Evolutionary conservation across 2,113 vertebrate genomes (phyloP).

Genomic region (Puntigrus tetrazona): DNA sequence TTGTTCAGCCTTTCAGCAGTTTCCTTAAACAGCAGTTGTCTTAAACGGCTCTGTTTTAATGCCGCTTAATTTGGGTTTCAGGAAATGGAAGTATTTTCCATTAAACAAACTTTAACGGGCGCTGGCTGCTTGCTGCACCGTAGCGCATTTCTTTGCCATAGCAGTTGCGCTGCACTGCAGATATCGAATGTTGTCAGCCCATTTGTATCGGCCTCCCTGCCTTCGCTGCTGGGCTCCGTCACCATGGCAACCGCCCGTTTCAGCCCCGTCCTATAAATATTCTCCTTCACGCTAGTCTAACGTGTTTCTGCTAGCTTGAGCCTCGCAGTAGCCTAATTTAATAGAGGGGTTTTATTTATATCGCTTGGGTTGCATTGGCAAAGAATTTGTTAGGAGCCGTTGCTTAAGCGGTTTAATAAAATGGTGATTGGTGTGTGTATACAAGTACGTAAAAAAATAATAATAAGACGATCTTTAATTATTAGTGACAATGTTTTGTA

Average conservation of each 20-base stretch:
- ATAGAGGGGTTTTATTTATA: constrained; percentile 15
- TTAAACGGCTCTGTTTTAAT: neutral
- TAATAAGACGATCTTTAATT: no score
- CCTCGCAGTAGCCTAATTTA: neutral
- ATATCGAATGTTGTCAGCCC: constrained; percentile 38
- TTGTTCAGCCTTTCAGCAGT: neutral
- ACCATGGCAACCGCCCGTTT: constrained; percentile 54
- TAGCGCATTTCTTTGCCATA: constrained; percentile 24
- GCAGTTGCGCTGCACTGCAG: constrained; percentile 54
- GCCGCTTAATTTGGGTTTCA: neutral
- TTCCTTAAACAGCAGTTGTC: neutral
- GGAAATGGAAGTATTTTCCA: constrained; percentile 1
- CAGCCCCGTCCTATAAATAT: constrained; percentile 32
- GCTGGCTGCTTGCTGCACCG: neutral
- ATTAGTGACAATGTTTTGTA: neutral
- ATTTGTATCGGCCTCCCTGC: constrained; percentile 45
- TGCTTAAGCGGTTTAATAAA: neutral
- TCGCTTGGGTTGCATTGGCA: neutral
- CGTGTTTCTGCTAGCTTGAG: constrained; percentile 52
- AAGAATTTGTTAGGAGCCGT: neutral
- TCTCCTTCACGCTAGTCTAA: constrained; percentile 46
- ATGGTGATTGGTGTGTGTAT: neutral
- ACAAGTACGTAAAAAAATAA: neutral
- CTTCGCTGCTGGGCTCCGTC: constrained; percentile 51
- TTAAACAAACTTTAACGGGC: neutral